Base-by-base conservation (phyloP, 2,113 vertebrate genomes). In the Synodontis membranacea region DNA sequence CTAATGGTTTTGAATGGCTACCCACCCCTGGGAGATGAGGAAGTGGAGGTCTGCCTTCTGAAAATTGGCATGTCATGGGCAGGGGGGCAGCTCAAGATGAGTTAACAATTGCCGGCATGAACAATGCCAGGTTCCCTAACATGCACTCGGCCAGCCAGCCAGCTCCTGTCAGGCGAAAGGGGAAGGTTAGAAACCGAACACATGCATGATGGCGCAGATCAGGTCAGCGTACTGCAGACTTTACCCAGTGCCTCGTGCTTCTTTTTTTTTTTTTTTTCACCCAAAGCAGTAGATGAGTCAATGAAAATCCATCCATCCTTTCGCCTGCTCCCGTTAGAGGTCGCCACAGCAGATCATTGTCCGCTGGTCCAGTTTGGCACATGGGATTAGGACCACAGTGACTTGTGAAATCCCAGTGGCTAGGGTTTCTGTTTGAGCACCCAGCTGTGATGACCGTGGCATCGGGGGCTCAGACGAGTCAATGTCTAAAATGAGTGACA, bases 1-100 rank as follows among this genome's bases (percentile, higher is more conserved):
- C 90, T 95, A 95, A 95, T 94, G 93, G 90, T 94, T 94, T 93
- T 91, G 93, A 93, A 91, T 90, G 89, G 90, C 52, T 82, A 87
- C 88, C 91, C 91, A 82, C 90, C 86, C 86, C 54, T 84, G 80
- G 92, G 84, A 89, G 89, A 82, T 89, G 89, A 94, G 92, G 93
- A 93, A 94, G 92, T 91, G 89, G 89, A 72, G 89, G 89, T 92
- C 91, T 91, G 89, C 86, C 91, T 86, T 75, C 88, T 91, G 46
- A 91, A 80, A 93, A 93, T 93, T 89, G 90, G 75, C 56, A 84
- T 87, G 82, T 86, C 82, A 80, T 68, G 88, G 91, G 89, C 91
- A n/a, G 7, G 66, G 80, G 90, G 68, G 88, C 90, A 89, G 88
- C 88, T 94, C 93, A 93, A 86, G 91, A 92, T 89, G 89, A 88